These are phyloP conservation scores for Pagetopsis macropterus DNA, from an alignment of 2,797 vertebrate species.

Conservation along the genomic window DNA sequence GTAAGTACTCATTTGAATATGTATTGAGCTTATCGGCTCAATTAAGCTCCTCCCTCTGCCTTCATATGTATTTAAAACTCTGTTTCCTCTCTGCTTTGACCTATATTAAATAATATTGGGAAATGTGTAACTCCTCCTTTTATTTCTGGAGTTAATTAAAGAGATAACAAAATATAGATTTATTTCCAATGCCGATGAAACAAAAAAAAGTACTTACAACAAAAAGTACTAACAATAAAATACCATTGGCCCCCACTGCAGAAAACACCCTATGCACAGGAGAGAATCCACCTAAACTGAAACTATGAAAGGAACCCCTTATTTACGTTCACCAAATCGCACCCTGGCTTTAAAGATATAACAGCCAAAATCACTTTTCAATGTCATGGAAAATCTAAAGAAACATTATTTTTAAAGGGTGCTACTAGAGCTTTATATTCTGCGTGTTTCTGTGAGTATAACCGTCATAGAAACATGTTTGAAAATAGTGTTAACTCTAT, in stretches of 20 bases:
- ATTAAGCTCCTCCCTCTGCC: not conserved
- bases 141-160: not conserved
- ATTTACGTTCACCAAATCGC: slow-evolving; percentile 33
- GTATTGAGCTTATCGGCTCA: not conserved
- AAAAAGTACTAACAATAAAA: not conserved
- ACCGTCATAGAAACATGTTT: slow-evolving; percentile 26
- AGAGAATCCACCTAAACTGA: slow-evolving; percentile 5
- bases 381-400: slow-evolving; percentile 35
- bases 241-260: slow-evolving; percentile 9
- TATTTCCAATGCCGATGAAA: not conserved
- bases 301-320: not conserved
- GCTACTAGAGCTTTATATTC: slow-evolving; percentile 24
- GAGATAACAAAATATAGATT: not conserved
- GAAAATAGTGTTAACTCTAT: slow-evolving; percentile 63
- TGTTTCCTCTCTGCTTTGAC: not conserved
- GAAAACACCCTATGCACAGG: slow-evolving; percentile 5
- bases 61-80: not conserved
- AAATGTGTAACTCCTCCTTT: not conserved
- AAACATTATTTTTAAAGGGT: not conserved
- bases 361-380: slow-evolving; percentile 32
- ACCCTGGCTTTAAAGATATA: slow-evolving; percentile 46
- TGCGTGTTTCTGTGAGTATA: slow-evolving; percentile 23
- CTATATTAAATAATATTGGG: not conserved
- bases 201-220: not conserved
- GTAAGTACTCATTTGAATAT: not conserved